Evolutionary conservation across 2,113 vertebrate species (phyloP).

Genomic region (Odobenus rosmarus): DNA sequence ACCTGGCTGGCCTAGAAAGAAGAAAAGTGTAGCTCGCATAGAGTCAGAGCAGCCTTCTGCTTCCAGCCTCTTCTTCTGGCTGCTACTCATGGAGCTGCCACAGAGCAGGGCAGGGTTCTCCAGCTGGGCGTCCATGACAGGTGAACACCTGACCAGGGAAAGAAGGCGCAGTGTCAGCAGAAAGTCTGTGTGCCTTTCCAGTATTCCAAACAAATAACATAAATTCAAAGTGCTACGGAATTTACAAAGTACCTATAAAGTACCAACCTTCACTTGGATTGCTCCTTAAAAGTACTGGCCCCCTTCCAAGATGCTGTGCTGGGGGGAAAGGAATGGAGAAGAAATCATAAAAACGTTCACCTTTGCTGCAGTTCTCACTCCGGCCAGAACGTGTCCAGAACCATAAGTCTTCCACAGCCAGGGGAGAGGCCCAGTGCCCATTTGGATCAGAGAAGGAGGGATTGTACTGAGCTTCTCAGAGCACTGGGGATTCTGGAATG

Average conservation of each 20-base stretch:
- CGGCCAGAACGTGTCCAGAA: neutral
- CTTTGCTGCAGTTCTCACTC: neutral
- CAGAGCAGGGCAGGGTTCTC: neutral
- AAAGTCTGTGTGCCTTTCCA: neutral
- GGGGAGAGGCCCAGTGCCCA: rapidly evolving
- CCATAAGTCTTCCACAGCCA: neutral
- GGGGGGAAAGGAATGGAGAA: neutral
- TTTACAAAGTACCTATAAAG: neutral
- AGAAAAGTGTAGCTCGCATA: too few relatives aligned
- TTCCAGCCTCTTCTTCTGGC: neutral
- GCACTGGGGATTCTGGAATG: neutral
- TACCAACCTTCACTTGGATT: neutral
- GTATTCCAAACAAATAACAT: neutral
- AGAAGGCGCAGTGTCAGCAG: neutral
- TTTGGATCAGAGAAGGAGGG: neutral
- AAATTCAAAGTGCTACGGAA: neutral
- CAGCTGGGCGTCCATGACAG: rapidly evolving
- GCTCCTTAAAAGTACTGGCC: neutral
- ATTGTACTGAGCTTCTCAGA: neutral
- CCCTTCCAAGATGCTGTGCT: neutral
- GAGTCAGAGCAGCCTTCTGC: neutral
- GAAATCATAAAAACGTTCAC: neutral
- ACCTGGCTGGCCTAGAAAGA: neutral
- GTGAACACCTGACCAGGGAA: neutral
- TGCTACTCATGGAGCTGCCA: neutral